Base-by-base conservation (phyloP, 1,140 invertebrate genomes). In the Latrodectus geometricus region DNA sequence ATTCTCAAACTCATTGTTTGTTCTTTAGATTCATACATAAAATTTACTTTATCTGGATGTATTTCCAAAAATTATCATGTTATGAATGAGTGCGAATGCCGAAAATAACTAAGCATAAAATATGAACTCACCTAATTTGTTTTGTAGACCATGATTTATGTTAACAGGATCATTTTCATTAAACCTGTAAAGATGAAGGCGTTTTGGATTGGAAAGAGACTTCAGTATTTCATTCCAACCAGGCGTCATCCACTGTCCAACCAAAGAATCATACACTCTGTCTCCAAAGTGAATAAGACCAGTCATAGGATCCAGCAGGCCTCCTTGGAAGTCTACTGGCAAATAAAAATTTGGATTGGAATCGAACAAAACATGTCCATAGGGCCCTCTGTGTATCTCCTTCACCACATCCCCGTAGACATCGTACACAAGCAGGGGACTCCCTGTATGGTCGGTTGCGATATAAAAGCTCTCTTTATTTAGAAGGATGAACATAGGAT, bases 211-310 rank as follows among this genome's bases (percentile, higher is more conserved):
- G 12, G 75, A 94, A 95, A 79, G 97, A 91, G 85, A 94, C 92
- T 70, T 95, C 95, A 0, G 96, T 95, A 88, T 97, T 92, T 88
- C 95, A 94, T 89, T 96, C 95, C 97, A 98, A 49, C 95, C 94
- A 0, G 97, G 97, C 0, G 96, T 97, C 94, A 98, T 96, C 96
- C 97, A 99, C 89, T 98, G 96, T 5, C 97, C 97, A 61, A 97
- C 95, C 0, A 94, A 93, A 0, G 97, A 96, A 92, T 99, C 97
- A 90, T 99, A 99, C 66, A 97, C 93, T 76, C 97, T 92, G 80
- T 95, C 95, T 66, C 95, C 94, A 76, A 97, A 92, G 90, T 97
- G 96, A 7, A 98, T 92, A 14, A 99, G 91, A 85, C 96, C 95
- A 95, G 90, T 97, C 94, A 21, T 94, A 94, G 92, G 97, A 95